These are phyloP conservation scores for Styela plicata DNA, from an alignment of 23 tunicate genomes.

Conservation along the genomic window DNA sequence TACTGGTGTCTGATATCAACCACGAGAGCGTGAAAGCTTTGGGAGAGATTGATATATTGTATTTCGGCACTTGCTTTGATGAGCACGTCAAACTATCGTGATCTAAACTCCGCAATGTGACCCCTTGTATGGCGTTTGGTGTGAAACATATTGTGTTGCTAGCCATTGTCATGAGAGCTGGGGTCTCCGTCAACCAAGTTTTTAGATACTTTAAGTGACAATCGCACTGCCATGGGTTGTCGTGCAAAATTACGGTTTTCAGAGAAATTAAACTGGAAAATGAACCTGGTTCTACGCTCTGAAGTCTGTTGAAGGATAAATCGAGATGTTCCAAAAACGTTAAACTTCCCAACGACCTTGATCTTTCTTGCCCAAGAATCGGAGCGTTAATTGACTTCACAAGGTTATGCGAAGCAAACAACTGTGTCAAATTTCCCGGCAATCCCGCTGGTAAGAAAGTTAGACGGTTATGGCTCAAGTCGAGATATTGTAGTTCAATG, in stretches of 20 bases:
- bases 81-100: slow-evolving; percentile 50
- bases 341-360: not conserved
- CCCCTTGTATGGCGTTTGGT: slow-evolving; percentile 54
- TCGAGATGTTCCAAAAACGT: slow-evolving; percentile 30
- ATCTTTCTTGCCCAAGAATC: slow-evolving; percentile 2
- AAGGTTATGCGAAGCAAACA: slow-evolving; percentile 31
- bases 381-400: slow-evolving; percentile 15
- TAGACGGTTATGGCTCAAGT: slow-evolving; percentile 28
- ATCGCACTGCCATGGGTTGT: slow-evolving; percentile 85
- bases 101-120: slow-evolving; percentile 55
- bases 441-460: slow-evolving; percentile 23
- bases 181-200: slow-evolving; percentile 38
- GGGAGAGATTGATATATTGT: not conserved
- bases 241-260: slow-evolving; percentile 41
- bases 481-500: not conserved
- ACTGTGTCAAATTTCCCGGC: slow-evolving; percentile 21
- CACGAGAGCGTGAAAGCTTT: slow-evolving; percentile 22
- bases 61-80: slow-evolving; percentile 21
- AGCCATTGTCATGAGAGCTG: slow-evolving; percentile 33
- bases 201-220: slow-evolving; percentile 67
- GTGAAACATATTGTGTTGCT: slow-evolving; percentile 46
- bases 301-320: slow-evolving; percentile 52
- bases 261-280: slow-evolving; percentile 30
- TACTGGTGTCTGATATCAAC: slow-evolving; percentile 28
- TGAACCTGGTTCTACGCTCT: slow-evolving; percentile 44